These are phyloP conservation scores for Malthinus seriepunctatus DNA, from an alignment of 2,888 invertebrate species.

Conservation along the genomic window DNA sequence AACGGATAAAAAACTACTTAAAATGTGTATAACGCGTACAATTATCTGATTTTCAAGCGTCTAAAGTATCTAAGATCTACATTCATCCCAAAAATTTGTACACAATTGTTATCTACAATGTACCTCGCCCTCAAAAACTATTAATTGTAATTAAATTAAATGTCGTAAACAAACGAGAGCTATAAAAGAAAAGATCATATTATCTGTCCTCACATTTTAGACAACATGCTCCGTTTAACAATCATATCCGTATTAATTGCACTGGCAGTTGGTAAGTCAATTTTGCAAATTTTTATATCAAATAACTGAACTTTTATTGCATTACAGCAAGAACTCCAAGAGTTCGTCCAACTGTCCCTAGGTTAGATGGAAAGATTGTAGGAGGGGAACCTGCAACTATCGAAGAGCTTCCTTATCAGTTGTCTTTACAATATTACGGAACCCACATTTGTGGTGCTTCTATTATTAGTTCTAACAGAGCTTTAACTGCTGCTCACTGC, in stretches of 20 bases:
- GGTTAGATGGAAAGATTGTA: conserved; percentile 36
- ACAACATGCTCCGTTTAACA: neutral
- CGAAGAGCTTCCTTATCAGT: conserved; percentile 38
- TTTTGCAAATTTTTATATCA: neutral
- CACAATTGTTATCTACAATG: too few species aligned
- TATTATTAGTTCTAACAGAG: conserved; percentile 33
- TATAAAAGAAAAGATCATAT: neutral
- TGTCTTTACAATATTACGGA: conserved; percentile 33
- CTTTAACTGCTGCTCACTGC: conserved; percentile 43
- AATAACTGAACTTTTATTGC: too few species aligned
- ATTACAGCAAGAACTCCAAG: neutral
- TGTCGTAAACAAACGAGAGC: neutral
- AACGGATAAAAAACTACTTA: too few species aligned
- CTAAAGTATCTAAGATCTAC: too few species aligned
- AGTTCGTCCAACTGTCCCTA: neutral
- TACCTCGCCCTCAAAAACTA: neutral
- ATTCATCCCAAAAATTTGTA: too few species aligned
- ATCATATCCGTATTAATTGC: conserved; percentile 1
- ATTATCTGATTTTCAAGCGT: too few species aligned
- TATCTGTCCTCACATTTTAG: neutral
- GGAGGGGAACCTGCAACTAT: conserved; percentile 39
- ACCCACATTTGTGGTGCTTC: conserved; percentile 40
- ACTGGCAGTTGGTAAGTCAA: neutral
- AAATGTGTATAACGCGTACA: too few species aligned
- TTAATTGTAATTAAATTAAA: neutral